These are phyloP conservation scores for Columba guinea DNA, from an alignment of 2,797 vertebrate species.

Conservation along the genomic window DNA sequence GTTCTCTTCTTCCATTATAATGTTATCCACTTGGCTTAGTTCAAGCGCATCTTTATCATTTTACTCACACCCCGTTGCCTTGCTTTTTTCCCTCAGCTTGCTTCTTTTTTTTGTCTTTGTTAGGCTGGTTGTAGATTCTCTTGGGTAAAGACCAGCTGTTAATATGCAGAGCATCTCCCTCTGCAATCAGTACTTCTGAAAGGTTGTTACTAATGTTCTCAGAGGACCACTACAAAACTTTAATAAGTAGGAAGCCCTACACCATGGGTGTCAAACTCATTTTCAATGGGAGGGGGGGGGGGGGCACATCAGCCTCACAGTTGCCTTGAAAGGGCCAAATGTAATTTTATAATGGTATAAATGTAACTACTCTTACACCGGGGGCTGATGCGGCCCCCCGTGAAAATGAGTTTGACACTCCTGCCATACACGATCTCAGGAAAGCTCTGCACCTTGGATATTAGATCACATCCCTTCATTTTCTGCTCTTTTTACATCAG, in stretches of 20 bases:
- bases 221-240: conserved; percentile 74
- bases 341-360: no score
- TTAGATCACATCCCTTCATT: conserved; percentile 56
- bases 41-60: conserved; percentile 69
- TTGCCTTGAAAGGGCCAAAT: no score
- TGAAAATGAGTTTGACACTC: no score
- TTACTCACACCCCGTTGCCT: conserved; percentile 13
- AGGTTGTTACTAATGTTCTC: conserved; percentile 82
- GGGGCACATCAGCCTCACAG: no score
- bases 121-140: conserved; percentile 61
- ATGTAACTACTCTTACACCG: no score
- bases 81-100: neutral
- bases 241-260: conserved; percentile 71
- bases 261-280: no score
- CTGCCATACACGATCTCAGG: conserved; percentile 32
- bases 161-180: conserved; percentile 78
- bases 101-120: conserved; percentile 53
- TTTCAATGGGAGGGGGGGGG: no score
- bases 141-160: conserved; percentile 73
- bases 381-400: no score
- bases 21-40: conserved; percentile 51
- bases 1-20: conserved; percentile 4
- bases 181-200: conserved; percentile 83
- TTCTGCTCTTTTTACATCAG: neutral
- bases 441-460: conserved; percentile 32